Conservation (phyloP, 2,797 vertebrate species). For the Sebastes matsubarae region DNA sequence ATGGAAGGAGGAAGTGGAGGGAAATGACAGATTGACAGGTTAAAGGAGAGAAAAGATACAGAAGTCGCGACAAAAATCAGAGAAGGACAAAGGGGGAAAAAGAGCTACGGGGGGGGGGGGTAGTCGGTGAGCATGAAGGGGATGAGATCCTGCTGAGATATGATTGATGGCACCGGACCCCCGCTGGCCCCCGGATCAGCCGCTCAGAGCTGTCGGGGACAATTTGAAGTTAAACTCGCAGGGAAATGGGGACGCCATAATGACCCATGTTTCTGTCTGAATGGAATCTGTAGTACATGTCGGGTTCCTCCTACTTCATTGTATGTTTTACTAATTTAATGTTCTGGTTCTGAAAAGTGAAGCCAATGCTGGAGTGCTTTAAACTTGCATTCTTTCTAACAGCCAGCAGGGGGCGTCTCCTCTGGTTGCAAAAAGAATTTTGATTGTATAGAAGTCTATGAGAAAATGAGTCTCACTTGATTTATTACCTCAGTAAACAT, state of each 20-base stretch:
- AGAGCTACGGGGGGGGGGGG: not conserved
- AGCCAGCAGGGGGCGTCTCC: too few relatives aligned
- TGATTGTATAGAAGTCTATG: too few relatives aligned
- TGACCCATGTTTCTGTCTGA: not conserved
- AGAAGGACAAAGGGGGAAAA: not conserved
- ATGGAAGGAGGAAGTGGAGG: not conserved
- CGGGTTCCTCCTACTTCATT: not conserved
- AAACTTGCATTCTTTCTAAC: too few relatives aligned
- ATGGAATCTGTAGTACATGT: not conserved
- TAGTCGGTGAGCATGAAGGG: constrained; percentile 19
- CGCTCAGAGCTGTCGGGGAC: constrained; percentile 18
- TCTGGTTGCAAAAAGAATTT: too few relatives aligned
- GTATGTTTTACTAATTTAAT: not conserved
- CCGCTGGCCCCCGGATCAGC: constrained; percentile 30
- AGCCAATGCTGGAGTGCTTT: too few relatives aligned
- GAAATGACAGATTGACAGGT: not conserved
- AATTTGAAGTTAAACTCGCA: not conserved
- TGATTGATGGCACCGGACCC: constrained; percentile 54
- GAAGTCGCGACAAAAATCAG: not conserved
- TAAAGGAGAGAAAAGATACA: not conserved
- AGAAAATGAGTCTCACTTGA: too few relatives aligned
- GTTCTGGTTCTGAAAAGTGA: too few relatives aligned
- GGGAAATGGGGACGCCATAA: not conserved
- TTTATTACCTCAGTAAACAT: too few relatives aligned
- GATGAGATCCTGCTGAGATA: constrained; percentile 24